A percentile compares a stretch with the other conserved stretches of the same genome.
These are phyloP conservation scores for Stomorhina lunata DNA, from an alignment of 2,888 invertebrate species.

Conservation along the genomic window DNA sequence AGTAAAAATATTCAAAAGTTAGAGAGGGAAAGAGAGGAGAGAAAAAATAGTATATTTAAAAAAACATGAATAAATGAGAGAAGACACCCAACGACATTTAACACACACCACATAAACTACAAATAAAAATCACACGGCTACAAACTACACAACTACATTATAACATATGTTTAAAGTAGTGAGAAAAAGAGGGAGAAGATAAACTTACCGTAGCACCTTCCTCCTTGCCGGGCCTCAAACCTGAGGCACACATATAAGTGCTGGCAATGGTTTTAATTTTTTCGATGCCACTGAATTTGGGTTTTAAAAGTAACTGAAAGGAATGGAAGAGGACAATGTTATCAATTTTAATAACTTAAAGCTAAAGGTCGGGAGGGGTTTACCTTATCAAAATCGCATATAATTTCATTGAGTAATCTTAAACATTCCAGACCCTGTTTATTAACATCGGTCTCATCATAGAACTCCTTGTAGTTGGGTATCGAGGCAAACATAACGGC, in stretches of 20 bases:
- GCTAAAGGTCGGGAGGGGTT: neutral
- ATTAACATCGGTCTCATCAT: constrained; percentile 97
- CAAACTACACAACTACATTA: neutral
- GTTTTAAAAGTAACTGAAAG: constrained; percentile 92
- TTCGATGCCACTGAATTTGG: constrained; percentile 97
- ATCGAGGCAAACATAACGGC: constrained; percentile 99
- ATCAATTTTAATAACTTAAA: neutral
- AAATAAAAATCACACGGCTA: neutral
- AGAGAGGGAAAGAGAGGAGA: neutral
- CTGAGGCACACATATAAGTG: constrained; percentile 98
- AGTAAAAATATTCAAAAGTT: neutral
- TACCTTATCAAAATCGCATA: constrained; percentile 98
- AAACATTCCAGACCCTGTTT: constrained; percentile 97
- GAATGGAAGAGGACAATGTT: constrained; percentile 39
- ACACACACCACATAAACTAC: neutral
- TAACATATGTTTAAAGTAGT: neutral
- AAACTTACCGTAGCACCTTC: constrained; percentile 84
- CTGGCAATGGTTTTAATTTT: constrained; percentile 99
- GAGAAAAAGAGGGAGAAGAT: too few relatives aligned
- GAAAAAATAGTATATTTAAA: constrained; percentile 5
- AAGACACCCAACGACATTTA: neutral
- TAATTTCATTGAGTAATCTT: constrained; percentile 96
- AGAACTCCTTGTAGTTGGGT: constrained; percentile 98
- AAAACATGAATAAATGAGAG: neutral
- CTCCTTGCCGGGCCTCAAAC: constrained; percentile 92